Evolutionary conservation across 2,797 vertebrate genomes (phyloP).

Genomic region (Siniperca obscura): DNA sequence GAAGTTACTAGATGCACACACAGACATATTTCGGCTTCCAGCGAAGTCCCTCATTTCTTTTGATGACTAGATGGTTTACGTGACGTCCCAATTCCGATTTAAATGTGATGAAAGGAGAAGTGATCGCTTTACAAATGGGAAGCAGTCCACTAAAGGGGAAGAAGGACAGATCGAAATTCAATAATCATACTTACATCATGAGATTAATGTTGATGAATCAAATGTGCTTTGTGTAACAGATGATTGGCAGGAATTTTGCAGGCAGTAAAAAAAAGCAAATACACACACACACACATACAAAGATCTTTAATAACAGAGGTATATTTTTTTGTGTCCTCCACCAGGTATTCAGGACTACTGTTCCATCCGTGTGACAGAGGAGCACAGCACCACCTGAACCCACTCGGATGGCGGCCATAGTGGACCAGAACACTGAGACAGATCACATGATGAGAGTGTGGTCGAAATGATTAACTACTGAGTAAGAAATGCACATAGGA

Average conservation of each 20-base stretch:
- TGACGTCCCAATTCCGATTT: constrained; percentile 38
- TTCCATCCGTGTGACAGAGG: constrained; percentile 59
- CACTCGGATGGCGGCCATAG: not conserved
- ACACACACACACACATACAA: not conserved
- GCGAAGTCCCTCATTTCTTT: constrained; percentile 29
- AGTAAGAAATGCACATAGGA: not conserved
- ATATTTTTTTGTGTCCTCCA: not conserved
- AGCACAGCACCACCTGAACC: constrained; percentile 61
- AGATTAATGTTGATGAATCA: constrained; percentile 15
- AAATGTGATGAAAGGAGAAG: constrained; percentile 71
- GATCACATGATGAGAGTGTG: not conserved
- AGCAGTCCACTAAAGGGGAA: constrained; percentile 56
- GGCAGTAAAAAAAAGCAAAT: not conserved
- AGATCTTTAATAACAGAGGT: not conserved
- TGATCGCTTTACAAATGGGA: constrained; percentile 57
- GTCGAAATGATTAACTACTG: not conserved
- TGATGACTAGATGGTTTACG: constrained; percentile 64
- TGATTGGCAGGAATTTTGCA: not conserved
- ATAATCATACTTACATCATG: not conserved
- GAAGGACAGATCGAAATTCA: constrained; percentile 14
- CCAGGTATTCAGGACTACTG: constrained; percentile 84
- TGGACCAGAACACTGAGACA: not conserved
- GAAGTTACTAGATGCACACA: not conserved
- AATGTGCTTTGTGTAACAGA: not conserved
- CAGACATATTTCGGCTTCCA: constrained; percentile 20